These are phyloP conservation scores for Leptinotarsa undecemlineata DNA, from an alignment of 1,140 invertebrate genomes.

Conservation along the genomic window DNA sequence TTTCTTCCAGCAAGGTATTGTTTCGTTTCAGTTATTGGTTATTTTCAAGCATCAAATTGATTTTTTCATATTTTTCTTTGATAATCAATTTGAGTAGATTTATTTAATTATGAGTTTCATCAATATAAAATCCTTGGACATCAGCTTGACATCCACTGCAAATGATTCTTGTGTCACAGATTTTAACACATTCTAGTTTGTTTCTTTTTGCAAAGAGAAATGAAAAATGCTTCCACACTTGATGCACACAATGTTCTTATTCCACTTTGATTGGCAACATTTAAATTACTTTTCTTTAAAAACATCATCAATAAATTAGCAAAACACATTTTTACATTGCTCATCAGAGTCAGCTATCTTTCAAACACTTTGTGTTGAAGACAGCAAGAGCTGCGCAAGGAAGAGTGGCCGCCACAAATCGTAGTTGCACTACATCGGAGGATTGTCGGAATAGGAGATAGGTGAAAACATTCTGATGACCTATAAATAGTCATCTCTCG, in stretches of 20 bases:
- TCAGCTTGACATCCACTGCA: too few species aligned
- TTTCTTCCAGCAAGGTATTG: too few species aligned
- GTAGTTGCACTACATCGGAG: too few species aligned
- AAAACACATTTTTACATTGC: neutral
- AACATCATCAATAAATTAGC: conserved; percentile 10
- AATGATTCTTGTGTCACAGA: neutral
- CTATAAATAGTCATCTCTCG: too few species aligned
- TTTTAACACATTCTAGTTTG: conserved; percentile 15
- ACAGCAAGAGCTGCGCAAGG: too few species aligned
- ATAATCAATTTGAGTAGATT: neutral
- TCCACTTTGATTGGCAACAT: neutral
- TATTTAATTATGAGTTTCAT: neutral
- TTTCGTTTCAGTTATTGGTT: too few species aligned
- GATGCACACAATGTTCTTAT: conserved; percentile 13
- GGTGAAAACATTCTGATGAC: too few species aligned
- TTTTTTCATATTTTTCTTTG: conserved; percentile 9
- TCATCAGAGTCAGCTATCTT: neutral
- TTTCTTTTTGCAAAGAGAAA: conserved; percentile 8
- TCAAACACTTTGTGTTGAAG: too few species aligned
- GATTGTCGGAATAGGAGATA: too few species aligned
- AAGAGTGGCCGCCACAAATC: too few species aligned
- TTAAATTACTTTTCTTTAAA: neutral
- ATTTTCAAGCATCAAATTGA: conserved; percentile 15
- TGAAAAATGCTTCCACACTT: neutral
- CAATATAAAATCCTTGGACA: neutral